Evolutionary conservation across 2,888 invertebrate species (phyloP).

Genomic region (Calliopum simillimum): DNA sequence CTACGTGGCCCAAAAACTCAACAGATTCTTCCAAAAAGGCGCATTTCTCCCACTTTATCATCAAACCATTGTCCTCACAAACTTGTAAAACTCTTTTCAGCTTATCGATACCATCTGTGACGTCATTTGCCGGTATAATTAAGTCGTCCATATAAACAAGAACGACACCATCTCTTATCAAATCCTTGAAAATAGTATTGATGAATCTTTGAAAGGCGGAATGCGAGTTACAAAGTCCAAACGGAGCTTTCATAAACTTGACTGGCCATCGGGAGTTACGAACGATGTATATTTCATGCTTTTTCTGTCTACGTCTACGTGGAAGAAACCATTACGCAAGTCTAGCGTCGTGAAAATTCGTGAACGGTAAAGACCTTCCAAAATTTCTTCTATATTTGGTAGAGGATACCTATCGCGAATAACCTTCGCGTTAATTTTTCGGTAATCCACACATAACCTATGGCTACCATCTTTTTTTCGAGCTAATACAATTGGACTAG

Average conservation of each 20-base stretch:
- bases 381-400: neutral
- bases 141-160: conserved; percentile 18
- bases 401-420: neutral
- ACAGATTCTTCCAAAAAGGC: too few species aligned
- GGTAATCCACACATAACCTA: conserved; percentile 9
- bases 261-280: neutral
- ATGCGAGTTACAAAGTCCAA: neutral
- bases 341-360: conserved; percentile 25
- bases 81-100: neutral
- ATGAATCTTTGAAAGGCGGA: conserved; percentile 1
- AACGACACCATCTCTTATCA: neutral
- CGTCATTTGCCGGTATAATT: conserved; percentile 16
- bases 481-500: neutral
- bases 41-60: neutral
- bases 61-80: too few species aligned
- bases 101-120: conserved; percentile 8
- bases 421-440: neutral
- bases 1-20: too few species aligned
- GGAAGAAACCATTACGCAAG: conserved; percentile 18
- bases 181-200: conserved; percentile 1
- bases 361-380: neutral
- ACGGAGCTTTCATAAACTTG: neutral
- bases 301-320: neutral
- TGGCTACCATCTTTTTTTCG: conserved; percentile 1
- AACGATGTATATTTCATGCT: conserved; percentile 16